Evolutionary conservation across 2,797 vertebrate genomes (phyloP).

Genomic region (Chloroceryle inda): DNA sequence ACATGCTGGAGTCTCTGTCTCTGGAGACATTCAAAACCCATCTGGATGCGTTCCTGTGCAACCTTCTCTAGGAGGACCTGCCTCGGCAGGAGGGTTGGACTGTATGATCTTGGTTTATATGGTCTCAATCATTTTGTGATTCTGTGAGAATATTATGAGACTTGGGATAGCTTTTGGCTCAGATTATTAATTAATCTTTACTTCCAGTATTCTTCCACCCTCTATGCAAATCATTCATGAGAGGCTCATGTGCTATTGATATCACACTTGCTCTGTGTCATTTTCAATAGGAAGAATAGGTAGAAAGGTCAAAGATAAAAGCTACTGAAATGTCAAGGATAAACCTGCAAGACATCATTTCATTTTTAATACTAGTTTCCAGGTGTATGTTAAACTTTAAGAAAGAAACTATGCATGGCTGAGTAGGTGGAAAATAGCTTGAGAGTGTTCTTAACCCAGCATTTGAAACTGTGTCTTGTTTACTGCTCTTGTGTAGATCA

Average conservation of each 20-base stretch:
- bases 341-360: slow-evolving; percentile 25
- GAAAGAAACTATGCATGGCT: neutral
- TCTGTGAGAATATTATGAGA: neutral
- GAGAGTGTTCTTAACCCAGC: neutral
- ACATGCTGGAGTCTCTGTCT: no score
- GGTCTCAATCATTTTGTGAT: no score
- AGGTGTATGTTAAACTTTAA: slow-evolving; percentile 7
- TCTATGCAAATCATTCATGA: neutral
- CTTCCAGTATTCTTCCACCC: neutral
- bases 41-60: no score
- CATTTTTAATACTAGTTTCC: slow-evolving; percentile 51
- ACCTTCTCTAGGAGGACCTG: no score
- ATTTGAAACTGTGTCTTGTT: neutral
- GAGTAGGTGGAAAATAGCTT: neutral
- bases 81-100: no score
- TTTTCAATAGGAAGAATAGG: neutral
- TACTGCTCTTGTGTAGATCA: neutral
- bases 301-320: slow-evolving; percentile 65
- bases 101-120: no score
- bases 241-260: neutral
- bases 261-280: neutral
- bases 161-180: neutral
- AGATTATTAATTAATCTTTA: neutral
- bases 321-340: slow-evolving; percentile 57
- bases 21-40: no score